These are phyloP conservation scores for Butorides virescens DNA, from an alignment of 2,113 vertebrate species.

Conservation along the genomic window DNA sequence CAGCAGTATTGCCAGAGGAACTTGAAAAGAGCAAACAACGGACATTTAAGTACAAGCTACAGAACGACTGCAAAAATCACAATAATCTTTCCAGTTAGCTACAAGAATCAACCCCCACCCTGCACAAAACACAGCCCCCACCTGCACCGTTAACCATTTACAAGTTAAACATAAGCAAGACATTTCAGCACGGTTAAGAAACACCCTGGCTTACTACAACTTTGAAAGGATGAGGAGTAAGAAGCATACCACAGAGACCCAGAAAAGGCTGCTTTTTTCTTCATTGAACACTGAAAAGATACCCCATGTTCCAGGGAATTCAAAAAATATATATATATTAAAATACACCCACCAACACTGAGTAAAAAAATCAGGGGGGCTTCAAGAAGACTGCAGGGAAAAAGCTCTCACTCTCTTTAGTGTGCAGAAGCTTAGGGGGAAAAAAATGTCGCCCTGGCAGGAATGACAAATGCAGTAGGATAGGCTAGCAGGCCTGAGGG, in stretches of 20 bases:
- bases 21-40: constrained; percentile 72
- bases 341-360: constrained; percentile 76
- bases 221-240: constrained; percentile 62
- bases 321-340: constrained; percentile 11
- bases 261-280: constrained; percentile 74
- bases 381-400: constrained; percentile 71
- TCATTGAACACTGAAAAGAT: constrained; percentile 68
- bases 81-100: constrained; percentile 41
- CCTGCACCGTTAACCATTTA: constrained; percentile 52
- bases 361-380: constrained; percentile 64
- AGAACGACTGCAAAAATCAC: constrained; percentile 34
- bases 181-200: constrained; percentile 55
- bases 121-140: constrained; percentile 58
- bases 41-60: constrained; percentile 53
- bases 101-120: constrained; percentile 56
- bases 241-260: constrained; percentile 67
- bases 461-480: constrained; percentile 83
- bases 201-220: constrained; percentile 64
- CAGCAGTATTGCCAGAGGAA: constrained; percentile 53
- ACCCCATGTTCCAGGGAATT: constrained; percentile 72
- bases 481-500: constrained; percentile 83
- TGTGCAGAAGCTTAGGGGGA: constrained; percentile 77
- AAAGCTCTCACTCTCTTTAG: constrained; percentile 73
- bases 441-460: constrained; percentile 82
- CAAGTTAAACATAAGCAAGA: constrained; percentile 61